phyloP scores from a whole-genome alignment of 2,797 vertebrate genomes.

The Tapirus indicus region DNA sequence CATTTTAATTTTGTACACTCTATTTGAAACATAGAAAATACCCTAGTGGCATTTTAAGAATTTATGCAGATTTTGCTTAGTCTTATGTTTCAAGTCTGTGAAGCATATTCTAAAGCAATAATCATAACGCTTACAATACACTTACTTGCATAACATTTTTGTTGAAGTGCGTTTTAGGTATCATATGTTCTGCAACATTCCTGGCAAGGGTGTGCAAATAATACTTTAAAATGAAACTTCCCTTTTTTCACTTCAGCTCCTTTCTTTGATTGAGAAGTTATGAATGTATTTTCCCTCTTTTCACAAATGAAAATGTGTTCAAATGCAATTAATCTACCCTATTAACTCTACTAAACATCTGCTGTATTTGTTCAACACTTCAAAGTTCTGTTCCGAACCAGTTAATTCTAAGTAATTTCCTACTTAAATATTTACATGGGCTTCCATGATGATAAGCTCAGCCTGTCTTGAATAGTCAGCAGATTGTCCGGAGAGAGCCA shows the following conservation, averaged over 20 bases:
- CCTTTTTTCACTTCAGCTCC: conserved; percentile 45
- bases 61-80: conserved; percentile 51
- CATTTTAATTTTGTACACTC: conserved; percentile 8
- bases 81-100: conserved; percentile 59
- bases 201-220: not conserved
- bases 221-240: conserved; percentile 59
- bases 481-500: conserved; percentile 84
- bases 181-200: conserved; percentile 23
- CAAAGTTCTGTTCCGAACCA: conserved; percentile 47
- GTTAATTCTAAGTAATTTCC: conserved; percentile 75
- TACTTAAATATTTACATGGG: conserved; percentile 74
- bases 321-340: conserved; percentile 59
- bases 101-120: conserved; percentile 67
- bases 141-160: conserved; percentile 64
- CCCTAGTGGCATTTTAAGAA: not conserved
- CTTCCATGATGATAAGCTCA: conserved; percentile 33
- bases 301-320: conserved; percentile 52
- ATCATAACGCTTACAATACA: conserved; percentile 68
- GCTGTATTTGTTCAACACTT: conserved; percentile 71
- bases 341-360: conserved; percentile 69
- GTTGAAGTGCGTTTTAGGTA: conserved; percentile 61
- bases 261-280: conserved; percentile 67
- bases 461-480: conserved; percentile 83
- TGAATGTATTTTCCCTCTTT: conserved; percentile 31
- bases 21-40: conserved; percentile 13